These are phyloP conservation scores for Oreohelix idahoensis DNA, from an alignment of 1,140 invertebrate species.

Conservation along the genomic window DNA sequence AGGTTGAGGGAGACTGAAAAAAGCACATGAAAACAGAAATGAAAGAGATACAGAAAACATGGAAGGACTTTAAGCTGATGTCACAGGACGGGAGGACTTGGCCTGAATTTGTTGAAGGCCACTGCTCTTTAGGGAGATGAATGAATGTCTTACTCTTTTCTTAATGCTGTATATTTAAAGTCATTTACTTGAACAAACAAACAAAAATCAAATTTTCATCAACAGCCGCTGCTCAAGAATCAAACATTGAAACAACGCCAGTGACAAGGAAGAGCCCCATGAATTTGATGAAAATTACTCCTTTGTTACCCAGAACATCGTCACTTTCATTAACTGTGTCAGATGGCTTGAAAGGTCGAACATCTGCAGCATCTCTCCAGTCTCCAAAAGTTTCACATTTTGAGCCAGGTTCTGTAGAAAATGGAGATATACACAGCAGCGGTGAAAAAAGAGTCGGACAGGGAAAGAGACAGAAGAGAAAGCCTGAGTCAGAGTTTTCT, in stretches of 20 bases:
- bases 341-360: not conserved
- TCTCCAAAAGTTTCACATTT: not conserved
- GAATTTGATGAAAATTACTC: not conserved
- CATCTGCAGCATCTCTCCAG: not conserved
- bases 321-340: not conserved
- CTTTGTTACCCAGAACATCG: not conserved
- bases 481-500: not conserved
- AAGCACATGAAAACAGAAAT: too few relatives aligned
- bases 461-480: not conserved
- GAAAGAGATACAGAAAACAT: too few relatives aligned
- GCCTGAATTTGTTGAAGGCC: too few relatives aligned
- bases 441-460: not conserved
- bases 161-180: too few relatives aligned
- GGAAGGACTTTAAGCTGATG: too few relatives aligned
- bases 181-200: too few relatives aligned
- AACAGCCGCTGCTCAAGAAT: not conserved
- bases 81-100: too few relatives aligned
- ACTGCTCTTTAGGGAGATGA: too few relatives aligned
- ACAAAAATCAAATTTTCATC: not conserved
- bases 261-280: conserved; percentile 27
- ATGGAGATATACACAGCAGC: not conserved
- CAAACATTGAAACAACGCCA: conserved; percentile 25
- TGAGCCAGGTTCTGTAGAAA: not conserved
- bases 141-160: too few relatives aligned
- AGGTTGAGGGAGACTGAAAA: too few relatives aligned